These are phyloP conservation scores for Orchestia grillus DNA, from an alignment of 1,140 invertebrate genomes.

Conservation along the genomic window DNA sequence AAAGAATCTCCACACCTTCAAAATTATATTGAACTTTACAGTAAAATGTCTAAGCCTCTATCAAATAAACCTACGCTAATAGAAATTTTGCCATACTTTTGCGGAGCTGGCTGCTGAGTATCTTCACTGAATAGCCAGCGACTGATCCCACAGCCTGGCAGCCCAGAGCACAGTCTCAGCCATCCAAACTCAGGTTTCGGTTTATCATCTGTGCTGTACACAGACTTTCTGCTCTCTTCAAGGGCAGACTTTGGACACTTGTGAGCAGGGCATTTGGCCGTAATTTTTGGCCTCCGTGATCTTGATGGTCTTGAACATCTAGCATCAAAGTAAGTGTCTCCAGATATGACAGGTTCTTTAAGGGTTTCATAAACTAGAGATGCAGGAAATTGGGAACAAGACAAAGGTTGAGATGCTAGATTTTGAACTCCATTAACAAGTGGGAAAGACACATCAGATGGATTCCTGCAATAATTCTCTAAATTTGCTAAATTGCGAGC, in stretches of 20 bases:
- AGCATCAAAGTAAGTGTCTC: neutral
- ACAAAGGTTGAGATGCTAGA: neutral
- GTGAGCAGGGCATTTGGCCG: neutral
- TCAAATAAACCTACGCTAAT: neutral
- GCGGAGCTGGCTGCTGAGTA: neutral
- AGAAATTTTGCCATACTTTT: conserved; percentile 7
- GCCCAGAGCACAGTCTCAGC: neutral
- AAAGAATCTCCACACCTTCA: neutral
- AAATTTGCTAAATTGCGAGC: neutral
- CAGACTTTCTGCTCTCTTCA: neutral
- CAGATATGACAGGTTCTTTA: neutral
- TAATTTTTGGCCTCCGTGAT: neutral
- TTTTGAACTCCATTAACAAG: neutral
- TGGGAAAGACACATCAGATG: neutral
- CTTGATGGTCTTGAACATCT: neutral
- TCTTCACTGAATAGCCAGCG: conserved; percentile 7
- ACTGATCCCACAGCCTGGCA: conserved; percentile 34
- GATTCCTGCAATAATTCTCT: neutral
- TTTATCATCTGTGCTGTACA: neutral
- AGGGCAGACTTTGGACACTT: neutral
- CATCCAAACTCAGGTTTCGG: neutral
- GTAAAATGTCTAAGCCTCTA: neutral
- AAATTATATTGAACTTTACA: neutral
- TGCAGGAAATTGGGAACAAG: neutral
- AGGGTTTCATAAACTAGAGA: neutral